phyloP scores from a whole-genome alignment of 1,140 invertebrate genomes.

The Oryctes rhinoceros region DNA sequence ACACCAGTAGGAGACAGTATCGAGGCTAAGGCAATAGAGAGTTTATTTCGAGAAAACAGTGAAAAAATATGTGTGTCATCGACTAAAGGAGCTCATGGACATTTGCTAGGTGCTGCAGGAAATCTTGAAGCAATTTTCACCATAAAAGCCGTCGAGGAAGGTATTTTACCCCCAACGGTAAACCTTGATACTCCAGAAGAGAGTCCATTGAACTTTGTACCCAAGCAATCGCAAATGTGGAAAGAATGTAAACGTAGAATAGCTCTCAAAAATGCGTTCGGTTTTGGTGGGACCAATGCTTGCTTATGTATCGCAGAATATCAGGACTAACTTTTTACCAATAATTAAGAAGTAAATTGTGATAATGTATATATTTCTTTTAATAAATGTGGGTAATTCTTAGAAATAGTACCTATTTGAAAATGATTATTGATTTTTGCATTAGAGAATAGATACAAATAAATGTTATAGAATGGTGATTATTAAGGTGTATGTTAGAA shows the following conservation, averaged over 20 bases:
- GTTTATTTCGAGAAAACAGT: conserved; percentile 70
- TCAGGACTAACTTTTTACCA: conserved; percentile 51
- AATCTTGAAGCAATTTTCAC: conserved; percentile 91
- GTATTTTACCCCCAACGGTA: conserved; percentile 86
- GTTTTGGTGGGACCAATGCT: conserved; percentile 98
- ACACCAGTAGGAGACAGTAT: conserved; percentile 94
- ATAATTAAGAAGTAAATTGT: conserved; percentile 3
- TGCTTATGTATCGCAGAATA: conserved; percentile 78
- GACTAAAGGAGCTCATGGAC: conserved; percentile 95
- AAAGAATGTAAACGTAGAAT: conserved; percentile 66
- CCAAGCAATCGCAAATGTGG: conserved; percentile 71
- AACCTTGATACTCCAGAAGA: conserved; percentile 80
- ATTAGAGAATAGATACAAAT: too few relatives aligned
- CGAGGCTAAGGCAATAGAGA: conserved; percentile 86
- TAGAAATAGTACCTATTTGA: too few relatives aligned
- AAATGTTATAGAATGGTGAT: too few relatives aligned
- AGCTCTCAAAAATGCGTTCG: conserved; percentile 98
- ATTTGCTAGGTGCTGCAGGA: conserved; percentile 94
- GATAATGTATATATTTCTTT: conserved; percentile 20
- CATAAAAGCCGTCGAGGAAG: conserved; percentile 78
- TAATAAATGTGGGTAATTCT: not conserved
- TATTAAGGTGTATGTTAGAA: too few relatives aligned
- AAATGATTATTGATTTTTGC: too few relatives aligned
- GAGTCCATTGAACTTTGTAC: conserved; percentile 79
- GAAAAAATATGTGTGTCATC: conserved; percentile 79